Evolutionary conservation across 2,113 vertebrate species (phyloP).

Genomic region (Phyllostomus hastatus): DNA sequence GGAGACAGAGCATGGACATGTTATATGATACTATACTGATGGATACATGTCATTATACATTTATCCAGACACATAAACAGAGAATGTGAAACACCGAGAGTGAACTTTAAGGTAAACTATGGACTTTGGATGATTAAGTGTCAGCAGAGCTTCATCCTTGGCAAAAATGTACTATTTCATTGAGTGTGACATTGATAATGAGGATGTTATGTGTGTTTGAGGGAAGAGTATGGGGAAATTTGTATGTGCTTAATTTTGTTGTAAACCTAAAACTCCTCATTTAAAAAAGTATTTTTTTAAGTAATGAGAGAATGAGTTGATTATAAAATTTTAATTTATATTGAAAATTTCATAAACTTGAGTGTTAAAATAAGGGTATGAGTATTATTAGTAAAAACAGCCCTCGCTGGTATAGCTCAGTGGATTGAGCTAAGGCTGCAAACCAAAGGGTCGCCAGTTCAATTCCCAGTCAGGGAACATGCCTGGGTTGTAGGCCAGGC

Average conservation of each 20-base stretch:
- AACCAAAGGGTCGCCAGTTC: too few relatives aligned
- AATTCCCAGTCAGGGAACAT: too few relatives aligned
- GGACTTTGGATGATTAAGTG: background rate
- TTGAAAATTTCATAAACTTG: background rate
- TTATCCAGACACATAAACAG: background rate
- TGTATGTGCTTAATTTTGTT: too few relatives aligned
- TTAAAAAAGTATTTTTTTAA: background rate
- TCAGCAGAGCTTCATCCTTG: background rate
- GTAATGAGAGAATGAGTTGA: background rate
- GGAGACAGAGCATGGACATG: background rate
- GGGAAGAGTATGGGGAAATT: background rate
- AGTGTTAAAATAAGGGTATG: background rate
- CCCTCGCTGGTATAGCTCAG: too few relatives aligned
- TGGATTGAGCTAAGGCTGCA: too few relatives aligned
- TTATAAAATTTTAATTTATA: background rate
- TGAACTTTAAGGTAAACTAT: background rate
- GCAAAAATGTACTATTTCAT: background rate
- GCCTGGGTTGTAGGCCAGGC: too few relatives aligned
- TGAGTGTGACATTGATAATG: background rate
- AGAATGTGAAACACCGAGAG: background rate
- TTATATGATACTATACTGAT: background rate
- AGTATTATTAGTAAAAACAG: background rate
- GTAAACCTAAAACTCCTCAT: background rate
- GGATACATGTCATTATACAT: background rate
- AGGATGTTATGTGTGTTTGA: background rate